A percentile compares a stretch with the other conserved stretches of the same genome.
Conservation (phyloP, 2,888 invertebrate genomes). For the Periphyllus acericola region DNA sequence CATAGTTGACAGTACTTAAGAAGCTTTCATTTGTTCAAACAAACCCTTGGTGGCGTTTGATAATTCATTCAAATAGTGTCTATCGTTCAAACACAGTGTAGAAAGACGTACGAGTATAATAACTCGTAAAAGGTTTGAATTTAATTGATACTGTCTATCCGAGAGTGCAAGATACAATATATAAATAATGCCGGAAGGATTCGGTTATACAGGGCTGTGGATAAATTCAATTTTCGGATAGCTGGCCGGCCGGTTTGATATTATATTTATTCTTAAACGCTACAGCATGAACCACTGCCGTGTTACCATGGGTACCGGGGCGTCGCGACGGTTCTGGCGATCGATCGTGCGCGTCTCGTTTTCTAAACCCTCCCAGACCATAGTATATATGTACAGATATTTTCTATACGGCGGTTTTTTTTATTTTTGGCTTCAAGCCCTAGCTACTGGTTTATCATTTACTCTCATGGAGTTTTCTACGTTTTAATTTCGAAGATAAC, state of each 20-base stretch:
- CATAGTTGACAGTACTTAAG: background rate
- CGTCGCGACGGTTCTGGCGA: slow-evolving; percentile 58
- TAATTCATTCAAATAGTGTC: background rate
- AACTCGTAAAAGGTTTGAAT: background rate
- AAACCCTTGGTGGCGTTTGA: background rate
- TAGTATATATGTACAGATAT: background rate
- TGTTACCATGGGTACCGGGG: slow-evolving; percentile 54
- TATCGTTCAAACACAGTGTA: no score
- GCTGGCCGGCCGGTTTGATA: slow-evolving; percentile 25
- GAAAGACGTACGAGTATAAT: no score
- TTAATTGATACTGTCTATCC: background rate
- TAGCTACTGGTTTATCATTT: background rate
- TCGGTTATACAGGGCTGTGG: background rate
- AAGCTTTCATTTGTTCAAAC: background rate
- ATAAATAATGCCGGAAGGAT: background rate
- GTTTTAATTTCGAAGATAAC: background rate
- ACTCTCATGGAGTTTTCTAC: background rate
- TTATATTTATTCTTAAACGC: background rate
- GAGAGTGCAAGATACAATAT: background rate
- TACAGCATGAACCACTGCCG: slow-evolving; percentile 13
- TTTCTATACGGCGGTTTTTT: background rate
- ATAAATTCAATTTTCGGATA: slow-evolving; percentile 54
- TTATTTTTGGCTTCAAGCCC: slow-evolving; percentile 28
- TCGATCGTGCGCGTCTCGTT: slow-evolving; percentile 53
- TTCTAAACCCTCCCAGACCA: slow-evolving; percentile 37